Conservation (phyloP, 23 tunicate species). For the Corella eumyota region DNA sequence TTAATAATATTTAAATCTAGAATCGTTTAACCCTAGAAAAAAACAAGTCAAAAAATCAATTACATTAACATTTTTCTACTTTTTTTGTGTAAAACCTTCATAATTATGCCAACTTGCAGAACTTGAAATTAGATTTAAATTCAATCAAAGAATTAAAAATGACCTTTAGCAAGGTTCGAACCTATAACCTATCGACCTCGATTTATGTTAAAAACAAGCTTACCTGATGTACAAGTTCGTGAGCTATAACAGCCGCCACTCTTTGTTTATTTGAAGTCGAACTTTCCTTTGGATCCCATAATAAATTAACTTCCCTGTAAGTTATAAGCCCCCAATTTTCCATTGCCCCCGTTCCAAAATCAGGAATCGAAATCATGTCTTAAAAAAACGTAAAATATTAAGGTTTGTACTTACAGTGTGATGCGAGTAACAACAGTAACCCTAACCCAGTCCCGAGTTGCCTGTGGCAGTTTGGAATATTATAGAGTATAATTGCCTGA, state of each 20-base stretch:
- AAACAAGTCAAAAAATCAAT: neutral
- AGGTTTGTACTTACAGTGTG: no score
- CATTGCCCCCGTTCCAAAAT: constrained; percentile 94
- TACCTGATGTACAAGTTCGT: constrained; percentile 97
- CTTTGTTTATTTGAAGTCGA: constrained; percentile 72
- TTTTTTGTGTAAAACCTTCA: neutral
- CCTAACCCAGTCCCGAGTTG: no score
- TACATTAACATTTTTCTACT: neutral
- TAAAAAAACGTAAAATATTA: neutral
- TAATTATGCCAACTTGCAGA: neutral
- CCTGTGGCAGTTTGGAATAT: no score
- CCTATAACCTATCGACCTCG: no score
- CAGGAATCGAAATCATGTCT: constrained; percentile 88
- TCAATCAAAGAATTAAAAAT: no score
- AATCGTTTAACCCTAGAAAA: neutral
- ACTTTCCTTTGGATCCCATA: constrained; percentile 56
- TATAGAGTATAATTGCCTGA: no score
- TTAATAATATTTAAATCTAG: neutral
- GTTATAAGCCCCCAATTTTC: constrained; percentile 96
- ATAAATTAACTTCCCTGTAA: constrained; percentile 71
- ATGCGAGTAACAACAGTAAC: no score
- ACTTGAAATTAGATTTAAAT: no score
- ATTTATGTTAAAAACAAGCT: neutral
- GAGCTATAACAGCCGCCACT: constrained; percentile 81
- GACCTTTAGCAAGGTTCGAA: no score